phyloP scores from a whole-genome alignment of 2,888 invertebrate genomes.

The Machimus rusticus region DNA sequence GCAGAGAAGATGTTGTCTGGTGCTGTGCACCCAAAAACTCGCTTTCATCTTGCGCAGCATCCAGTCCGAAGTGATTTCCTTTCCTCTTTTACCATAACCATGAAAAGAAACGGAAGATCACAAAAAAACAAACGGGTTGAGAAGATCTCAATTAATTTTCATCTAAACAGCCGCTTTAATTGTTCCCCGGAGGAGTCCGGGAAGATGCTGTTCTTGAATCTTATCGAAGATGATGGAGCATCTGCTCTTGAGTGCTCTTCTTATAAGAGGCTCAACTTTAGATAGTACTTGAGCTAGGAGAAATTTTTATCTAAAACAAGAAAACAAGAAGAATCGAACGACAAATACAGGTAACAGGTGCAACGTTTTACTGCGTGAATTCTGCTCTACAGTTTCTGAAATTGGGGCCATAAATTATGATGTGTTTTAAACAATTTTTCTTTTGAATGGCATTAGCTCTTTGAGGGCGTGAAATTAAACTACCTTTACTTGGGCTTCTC shows the following conservation, averaged over 20 bases:
- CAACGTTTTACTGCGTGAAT: neutral
- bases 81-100: neutral
- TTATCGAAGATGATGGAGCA: conserved; percentile 5
- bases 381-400: neutral
- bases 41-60: conserved; percentile 17
- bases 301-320: neutral
- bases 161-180: neutral
- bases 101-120: neutral
- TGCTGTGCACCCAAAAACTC: conserved; percentile 2
- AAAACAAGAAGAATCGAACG: neutral
- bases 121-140: neutral
- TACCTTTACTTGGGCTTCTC: neutral
- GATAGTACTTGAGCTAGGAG: neutral
- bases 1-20: neutral
- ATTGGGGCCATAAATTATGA: neutral
- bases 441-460: neutral
- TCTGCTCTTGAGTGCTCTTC: neutral
- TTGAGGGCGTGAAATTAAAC: conserved; percentile 21
- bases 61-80: conserved; percentile 9
- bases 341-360: neutral
- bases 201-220: conserved; percentile 1
- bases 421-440: neutral
- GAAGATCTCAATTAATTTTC: conserved; percentile 24
- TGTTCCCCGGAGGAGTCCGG: neutral
- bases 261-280: neutral